phyloP scores from a whole-genome alignment of 2,888 invertebrate genomes.

The Mycalesis mineus region DNA sequence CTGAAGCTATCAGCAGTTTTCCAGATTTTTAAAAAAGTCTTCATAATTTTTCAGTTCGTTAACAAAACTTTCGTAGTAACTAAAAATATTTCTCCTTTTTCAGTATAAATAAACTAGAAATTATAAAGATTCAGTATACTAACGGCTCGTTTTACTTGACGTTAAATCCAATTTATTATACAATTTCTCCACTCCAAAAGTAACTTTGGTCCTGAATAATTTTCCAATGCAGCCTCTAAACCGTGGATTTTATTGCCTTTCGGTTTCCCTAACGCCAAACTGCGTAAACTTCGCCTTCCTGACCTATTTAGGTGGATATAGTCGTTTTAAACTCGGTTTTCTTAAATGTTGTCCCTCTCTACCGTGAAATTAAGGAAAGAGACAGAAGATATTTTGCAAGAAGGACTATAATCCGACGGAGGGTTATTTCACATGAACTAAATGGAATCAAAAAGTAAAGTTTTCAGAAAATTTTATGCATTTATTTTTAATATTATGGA shows the following conservation, averaged over 20 bases:
- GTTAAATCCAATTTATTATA: conserved; percentile 28
- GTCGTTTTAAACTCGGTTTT: conserved; percentile 59
- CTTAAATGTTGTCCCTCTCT: conserved; percentile 50
- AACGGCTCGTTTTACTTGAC: conserved; percentile 20
- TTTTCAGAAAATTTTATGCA: neutral
- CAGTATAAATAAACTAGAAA: too few relatives aligned
- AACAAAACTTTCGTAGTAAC: neutral
- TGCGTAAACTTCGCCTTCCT: conserved; percentile 76
- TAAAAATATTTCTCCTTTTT: too few relatives aligned
- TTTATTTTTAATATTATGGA: too few relatives aligned
- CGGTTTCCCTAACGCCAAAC: conserved; percentile 64
- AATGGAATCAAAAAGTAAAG: neutral
- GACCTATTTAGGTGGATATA: conserved; percentile 73
- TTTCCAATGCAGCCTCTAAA: conserved; percentile 60
- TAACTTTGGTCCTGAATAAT: conserved; percentile 52
- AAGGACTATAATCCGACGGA: conserved; percentile 18
- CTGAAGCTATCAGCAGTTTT: too few relatives aligned
- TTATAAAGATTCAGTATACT: too few relatives aligned
- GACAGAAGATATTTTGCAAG: conserved; percentile 39
- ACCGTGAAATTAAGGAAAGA: conserved; percentile 39
- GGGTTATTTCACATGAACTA: conserved; percentile 16
- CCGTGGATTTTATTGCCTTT: conserved; percentile 64
- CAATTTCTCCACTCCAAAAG: conserved; percentile 27
- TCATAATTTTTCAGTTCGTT: too few relatives aligned
- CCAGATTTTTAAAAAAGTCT: too few relatives aligned